Percentiles rank a stretch among this genome's conserved stretches.
Conservation (phyloP, 1,140 invertebrate species). For the Ceratina australensis region DNA sequence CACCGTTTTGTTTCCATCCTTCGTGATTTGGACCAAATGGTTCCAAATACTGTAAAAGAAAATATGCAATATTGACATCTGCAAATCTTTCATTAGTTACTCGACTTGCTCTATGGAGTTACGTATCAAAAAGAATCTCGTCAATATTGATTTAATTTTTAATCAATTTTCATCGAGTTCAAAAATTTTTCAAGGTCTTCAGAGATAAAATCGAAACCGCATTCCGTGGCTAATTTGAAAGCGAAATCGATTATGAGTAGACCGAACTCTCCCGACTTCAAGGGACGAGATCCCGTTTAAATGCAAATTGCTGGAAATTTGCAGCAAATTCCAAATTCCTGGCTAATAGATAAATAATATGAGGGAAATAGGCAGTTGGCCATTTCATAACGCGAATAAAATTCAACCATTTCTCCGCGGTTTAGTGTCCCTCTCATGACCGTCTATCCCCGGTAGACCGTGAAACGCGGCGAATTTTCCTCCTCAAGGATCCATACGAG, state of each 20-base stretch:
- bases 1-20: constrained; percentile 90
- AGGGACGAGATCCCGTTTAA: neutral
- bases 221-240: neutral
- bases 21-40: constrained; percentile 91
- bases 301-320: neutral
- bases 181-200: no score
- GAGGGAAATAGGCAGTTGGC: neutral
- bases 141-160: no score
- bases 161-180: neutral
- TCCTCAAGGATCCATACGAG: neutral
- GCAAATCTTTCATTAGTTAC: no score
- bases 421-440: neutral
- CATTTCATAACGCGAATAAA: constrained; percentile 21
- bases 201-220: no score
- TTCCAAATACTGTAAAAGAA: constrained; percentile 89
- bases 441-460: neutral
- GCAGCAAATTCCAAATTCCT: neutral
- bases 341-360: neutral
- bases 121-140: no score
- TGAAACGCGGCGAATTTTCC: neutral
- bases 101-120: no score
- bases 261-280: neutral
- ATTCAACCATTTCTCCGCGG: neutral
- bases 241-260: neutral
- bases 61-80: neutral